Evolutionary conservation across 1,140 invertebrate species (phyloP).

Genomic region (Lasioglossum albipes): DNA sequence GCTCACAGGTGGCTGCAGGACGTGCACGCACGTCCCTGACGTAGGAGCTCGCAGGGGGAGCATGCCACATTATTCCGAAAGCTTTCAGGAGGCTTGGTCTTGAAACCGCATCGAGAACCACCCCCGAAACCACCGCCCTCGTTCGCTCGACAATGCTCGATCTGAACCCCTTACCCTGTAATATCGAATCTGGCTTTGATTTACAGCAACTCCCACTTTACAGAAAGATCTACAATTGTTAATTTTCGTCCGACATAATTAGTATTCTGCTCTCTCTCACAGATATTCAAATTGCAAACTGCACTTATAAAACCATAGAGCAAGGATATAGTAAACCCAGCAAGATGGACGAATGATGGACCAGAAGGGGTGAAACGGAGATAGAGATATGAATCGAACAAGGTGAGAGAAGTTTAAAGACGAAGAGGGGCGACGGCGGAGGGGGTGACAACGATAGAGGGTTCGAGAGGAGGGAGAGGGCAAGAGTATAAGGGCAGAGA

Average conservation of each 20-base stretch:
- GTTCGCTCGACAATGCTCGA: conserved; percentile 56
- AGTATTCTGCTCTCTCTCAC: no score
- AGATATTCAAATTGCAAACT: no score
- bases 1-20: conserved; percentile 53
- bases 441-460: conserved; percentile 20
- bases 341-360: neutral
- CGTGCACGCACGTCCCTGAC: neutral
- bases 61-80: conserved; percentile 55
- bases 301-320: no score
- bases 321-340: no score
- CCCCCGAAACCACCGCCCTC: conserved; percentile 4
- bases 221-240: no score
- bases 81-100: conserved; percentile 45
- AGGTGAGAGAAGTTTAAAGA: conserved; percentile 2
- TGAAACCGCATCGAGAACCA: conserved; percentile 49
- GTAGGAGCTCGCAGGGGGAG: neutral
- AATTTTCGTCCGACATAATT: no score
- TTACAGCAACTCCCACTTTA: no score
- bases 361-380: conserved; percentile 32
- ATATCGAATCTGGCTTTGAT: no score
- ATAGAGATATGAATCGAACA: neutral
- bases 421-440: neutral
- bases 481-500: conserved; percentile 30
- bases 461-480: neutral
- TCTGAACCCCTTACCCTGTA: conserved; percentile 55